phyloP scores from a whole-genome alignment of 1,140 invertebrate genomes.

The Caerostris extrusa region DNA sequence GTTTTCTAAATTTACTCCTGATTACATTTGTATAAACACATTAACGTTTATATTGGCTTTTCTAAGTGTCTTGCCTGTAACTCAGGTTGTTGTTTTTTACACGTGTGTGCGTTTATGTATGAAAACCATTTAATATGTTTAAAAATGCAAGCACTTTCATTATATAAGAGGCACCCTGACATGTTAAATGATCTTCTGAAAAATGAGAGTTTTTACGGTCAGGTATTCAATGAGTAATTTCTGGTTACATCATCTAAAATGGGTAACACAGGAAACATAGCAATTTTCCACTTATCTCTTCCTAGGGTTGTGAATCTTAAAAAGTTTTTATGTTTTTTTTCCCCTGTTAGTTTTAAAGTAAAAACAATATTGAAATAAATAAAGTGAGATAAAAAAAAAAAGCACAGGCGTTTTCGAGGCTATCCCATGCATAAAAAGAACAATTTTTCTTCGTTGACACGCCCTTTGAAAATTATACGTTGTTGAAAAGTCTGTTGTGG shows the following conservation, averaged over 20 bases:
- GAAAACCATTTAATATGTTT: background rate
- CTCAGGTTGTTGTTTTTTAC: too few species aligned
- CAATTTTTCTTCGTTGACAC: conserved; percentile 50
- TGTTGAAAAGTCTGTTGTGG: conserved; percentile 54
- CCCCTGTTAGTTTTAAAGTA: background rate
- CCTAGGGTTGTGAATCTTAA: background rate
- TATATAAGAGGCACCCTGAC: background rate
- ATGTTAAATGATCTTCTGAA: background rate
- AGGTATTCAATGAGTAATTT: conserved; percentile 34
- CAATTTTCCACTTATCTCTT: conserved; percentile 29
- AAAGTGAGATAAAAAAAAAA: conserved; percentile 18
- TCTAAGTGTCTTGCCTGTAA: too few species aligned
- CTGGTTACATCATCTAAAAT: conserved; percentile 4
- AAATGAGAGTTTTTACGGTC: conserved; percentile 24
- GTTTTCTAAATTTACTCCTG: too few species aligned
- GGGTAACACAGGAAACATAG: background rate
- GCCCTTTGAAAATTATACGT: conserved; percentile 51
- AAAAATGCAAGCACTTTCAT: background rate
- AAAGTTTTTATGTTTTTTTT: conserved; percentile 3
- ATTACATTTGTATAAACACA: too few species aligned
- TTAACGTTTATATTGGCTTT: too few species aligned
- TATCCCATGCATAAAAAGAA: conserved; percentile 27
- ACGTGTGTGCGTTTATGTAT: too few species aligned
- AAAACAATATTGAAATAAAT: conserved; percentile 20
- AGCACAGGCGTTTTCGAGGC: background rate